Percentiles rank a stretch among this genome's conserved stretches.
phyloP scores from a whole-genome alignment of 2,113 vertebrate species.

The Pipra filicauda region DNA sequence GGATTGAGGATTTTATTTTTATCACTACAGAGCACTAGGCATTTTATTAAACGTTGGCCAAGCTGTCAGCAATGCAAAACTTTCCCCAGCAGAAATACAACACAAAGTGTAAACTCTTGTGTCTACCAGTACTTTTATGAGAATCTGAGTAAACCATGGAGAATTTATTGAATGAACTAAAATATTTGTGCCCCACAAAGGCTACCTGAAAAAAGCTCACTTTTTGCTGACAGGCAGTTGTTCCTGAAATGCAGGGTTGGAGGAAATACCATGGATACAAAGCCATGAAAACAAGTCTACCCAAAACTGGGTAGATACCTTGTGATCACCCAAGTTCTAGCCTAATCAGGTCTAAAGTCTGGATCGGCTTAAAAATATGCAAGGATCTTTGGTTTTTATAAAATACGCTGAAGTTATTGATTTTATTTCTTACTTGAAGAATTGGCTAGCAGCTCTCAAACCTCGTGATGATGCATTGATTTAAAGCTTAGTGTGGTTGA shows the following conservation, averaged over 20 bases:
- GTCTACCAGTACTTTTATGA: neutral
- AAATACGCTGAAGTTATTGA: neutral
- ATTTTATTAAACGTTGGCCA: slow-evolving; percentile 10
- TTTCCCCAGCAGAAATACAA: neutral
- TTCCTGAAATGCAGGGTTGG: neutral
- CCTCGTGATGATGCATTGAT: neutral
- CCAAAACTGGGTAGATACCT: neutral
- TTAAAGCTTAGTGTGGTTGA: neutral
- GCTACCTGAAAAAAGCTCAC: rapidly evolving
- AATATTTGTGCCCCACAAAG: neutral
- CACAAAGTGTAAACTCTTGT: neutral
- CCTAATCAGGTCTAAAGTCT: neutral
- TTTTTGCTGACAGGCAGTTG: neutral
- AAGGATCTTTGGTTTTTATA: neutral
- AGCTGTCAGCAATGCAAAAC: neutral
- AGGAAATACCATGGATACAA: neutral
- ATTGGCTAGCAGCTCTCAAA: slow-evolving; percentile 1
- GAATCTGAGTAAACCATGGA: neutral
- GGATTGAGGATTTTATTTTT: slow-evolving; percentile 37
- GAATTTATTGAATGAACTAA: neutral
- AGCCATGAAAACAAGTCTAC: neutral
- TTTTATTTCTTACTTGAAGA: neutral
- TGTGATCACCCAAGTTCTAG: neutral
- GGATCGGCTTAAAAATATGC: neutral
- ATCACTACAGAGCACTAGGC: slow-evolving; percentile 19